Conservation (phyloP, 2,797 vertebrate genomes). For the Danio aesculapii region DNA sequence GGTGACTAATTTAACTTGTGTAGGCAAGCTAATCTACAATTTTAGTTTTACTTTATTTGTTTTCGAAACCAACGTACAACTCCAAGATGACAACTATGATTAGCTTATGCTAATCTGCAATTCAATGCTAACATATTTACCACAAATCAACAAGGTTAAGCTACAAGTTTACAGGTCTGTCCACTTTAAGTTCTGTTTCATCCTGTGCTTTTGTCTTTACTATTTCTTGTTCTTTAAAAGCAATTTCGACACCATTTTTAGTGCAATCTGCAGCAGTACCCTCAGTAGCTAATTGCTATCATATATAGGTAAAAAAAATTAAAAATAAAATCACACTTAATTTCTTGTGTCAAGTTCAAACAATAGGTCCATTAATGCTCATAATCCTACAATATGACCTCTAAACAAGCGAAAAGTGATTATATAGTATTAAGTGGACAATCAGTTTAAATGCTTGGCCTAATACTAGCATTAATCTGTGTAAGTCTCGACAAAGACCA, state of each 20-base stretch:
- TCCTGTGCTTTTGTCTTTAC: background rate
- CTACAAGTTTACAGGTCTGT: too few relatives aligned
- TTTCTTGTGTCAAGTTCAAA: background rate
- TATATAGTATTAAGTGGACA: too few relatives aligned
- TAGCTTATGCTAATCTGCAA: background rate
- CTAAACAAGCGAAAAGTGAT: background rate
- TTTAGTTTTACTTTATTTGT: background rate
- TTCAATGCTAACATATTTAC: background rate
- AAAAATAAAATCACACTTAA: too few relatives aligned
- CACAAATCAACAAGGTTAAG: background rate
- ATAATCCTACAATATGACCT: conserved; percentile 6
- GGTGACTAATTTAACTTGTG: background rate
- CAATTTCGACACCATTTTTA: background rate
- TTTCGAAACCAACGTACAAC: background rate
- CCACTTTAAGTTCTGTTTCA: background rate
- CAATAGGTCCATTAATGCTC: background rate
- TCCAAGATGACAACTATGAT: background rate
- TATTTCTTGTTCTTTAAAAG: background rate
- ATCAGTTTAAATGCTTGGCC: too few relatives aligned
- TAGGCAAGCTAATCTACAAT: background rate
- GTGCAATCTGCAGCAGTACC: background rate
- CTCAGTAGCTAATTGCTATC: background rate
- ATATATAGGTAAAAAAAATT: background rate
- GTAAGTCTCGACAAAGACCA: too few relatives aligned
- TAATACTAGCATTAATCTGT: too few relatives aligned